phyloP scores from a whole-genome alignment of 2,113 vertebrate genomes.

The Cathartes aura region DNA sequence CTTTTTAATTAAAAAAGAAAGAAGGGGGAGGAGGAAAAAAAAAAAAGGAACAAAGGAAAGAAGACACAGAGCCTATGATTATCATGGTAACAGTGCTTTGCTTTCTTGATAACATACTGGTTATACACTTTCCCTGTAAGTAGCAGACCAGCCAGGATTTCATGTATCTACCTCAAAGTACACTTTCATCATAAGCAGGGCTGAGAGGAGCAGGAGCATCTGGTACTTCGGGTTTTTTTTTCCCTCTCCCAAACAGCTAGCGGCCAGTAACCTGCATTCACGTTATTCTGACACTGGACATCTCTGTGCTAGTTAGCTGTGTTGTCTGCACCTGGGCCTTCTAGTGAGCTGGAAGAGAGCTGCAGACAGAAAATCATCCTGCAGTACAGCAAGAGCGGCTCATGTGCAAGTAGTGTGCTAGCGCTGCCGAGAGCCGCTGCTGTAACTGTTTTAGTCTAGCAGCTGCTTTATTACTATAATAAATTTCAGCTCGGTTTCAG shows the following conservation, averaged over 20 bases:
- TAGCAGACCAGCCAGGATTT: neutral
- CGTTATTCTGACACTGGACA: neutral
- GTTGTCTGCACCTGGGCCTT: neutral
- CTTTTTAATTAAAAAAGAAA: neutral
- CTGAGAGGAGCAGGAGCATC: neutral
- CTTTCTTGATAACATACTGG: neutral
- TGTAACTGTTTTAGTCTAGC: neutral
- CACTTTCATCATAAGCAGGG: neutral
- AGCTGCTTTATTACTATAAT: neutral
- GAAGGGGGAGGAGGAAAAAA: rapidly evolving
- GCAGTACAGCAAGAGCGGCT: neutral
- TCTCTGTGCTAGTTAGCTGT: neutral
- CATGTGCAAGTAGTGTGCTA: neutral
- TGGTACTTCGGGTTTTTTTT: neutral
- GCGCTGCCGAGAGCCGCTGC: neutral
- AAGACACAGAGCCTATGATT: neutral
- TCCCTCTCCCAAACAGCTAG: neutral
- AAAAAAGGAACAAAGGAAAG: neutral
- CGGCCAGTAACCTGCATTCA: neutral
- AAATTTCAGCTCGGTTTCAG: neutral
- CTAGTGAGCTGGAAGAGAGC: neutral
- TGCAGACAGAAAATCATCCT: neutral
- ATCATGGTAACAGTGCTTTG: neutral
- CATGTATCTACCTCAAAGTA: neutral
- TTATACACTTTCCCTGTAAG: rapidly evolving